These are phyloP conservation scores for Cheilosia grossa DNA, from an alignment of 2,888 invertebrate species.

Conservation along the genomic window DNA sequence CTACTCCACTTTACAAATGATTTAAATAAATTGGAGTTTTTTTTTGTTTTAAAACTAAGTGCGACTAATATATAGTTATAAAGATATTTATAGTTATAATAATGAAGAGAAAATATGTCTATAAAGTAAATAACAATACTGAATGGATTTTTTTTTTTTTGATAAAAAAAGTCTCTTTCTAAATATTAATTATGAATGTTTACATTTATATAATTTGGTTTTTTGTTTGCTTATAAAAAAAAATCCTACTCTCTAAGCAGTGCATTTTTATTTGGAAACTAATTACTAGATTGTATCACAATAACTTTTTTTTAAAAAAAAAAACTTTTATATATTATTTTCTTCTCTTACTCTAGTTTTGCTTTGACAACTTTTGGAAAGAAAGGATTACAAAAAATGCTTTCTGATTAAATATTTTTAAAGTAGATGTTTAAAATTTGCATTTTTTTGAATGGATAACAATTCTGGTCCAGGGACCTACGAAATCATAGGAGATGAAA, in stretches of 20 bases:
- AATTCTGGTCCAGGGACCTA: too few species aligned
- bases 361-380: too few species aligned
- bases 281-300: constrained; percentile 65
- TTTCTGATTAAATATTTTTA: too few species aligned
- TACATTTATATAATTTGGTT: constrained; percentile 5
- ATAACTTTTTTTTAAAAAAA: constrained; percentile 46
- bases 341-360: background rate
- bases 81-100: constrained; percentile 9
- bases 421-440: too few species aligned
- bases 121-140: constrained; percentile 73
- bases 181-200: constrained; percentile 55
- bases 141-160: constrained; percentile 62
- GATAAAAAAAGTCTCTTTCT: constrained; percentile 56
- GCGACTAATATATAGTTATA: background rate
- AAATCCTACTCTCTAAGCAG: constrained; percentile 58
- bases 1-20: constrained; percentile 60
- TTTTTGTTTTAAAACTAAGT: constrained; percentile 23
- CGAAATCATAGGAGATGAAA: too few species aligned
- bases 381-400: too few species aligned
- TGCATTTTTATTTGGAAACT: constrained; percentile 66
- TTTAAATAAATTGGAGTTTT: constrained; percentile 40
- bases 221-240: constrained; percentile 27
- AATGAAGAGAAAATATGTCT: constrained; percentile 21
- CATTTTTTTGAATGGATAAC: too few species aligned
- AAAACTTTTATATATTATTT: background rate